phyloP scores from a whole-genome alignment of 2,113 vertebrate genomes.

The Hucho hucho region DNA sequence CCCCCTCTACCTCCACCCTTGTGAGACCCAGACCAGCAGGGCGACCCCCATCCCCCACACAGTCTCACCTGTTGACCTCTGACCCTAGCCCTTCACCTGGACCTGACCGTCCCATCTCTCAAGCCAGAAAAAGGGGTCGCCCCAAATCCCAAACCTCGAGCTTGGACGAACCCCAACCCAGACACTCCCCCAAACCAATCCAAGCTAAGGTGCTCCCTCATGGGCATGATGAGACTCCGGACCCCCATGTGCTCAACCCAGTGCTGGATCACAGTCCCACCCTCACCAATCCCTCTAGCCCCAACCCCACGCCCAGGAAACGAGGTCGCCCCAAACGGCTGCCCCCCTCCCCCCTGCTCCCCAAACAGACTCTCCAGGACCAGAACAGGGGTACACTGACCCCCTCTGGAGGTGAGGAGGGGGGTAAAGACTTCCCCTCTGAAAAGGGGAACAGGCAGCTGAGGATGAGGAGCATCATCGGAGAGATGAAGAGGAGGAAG shows the following conservation, averaged over 20 bases:
- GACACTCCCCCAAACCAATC: slow-evolving; percentile 76
- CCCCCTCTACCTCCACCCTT: slow-evolving; percentile 40
- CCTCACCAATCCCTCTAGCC: slow-evolving; percentile 32
- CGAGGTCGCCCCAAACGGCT: slow-evolving; percentile 88
- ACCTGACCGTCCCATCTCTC: slow-evolving; percentile 42
- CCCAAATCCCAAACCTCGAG: slow-evolving; percentile 62
- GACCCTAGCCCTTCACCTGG: slow-evolving; percentile 38
- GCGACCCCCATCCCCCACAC: slow-evolving; percentile 53
- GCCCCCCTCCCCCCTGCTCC: slow-evolving; percentile 56
- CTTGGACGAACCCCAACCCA: slow-evolving; percentile 49
- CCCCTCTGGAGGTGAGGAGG: slow-evolving; percentile 57
- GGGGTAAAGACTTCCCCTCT: slow-evolving; percentile 72
- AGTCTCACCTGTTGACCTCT: slow-evolving; percentile 36
- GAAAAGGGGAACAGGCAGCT: slow-evolving; percentile 84
- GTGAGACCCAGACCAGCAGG: slow-evolving; percentile 43
- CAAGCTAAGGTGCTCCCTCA: slow-evolving; percentile 77
- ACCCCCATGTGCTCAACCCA: slow-evolving; percentile 81
- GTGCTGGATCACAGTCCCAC: slow-evolving; percentile 77
- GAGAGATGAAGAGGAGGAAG: slow-evolving; percentile 96
- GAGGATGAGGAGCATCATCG: slow-evolving; percentile 91
- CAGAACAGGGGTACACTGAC: slow-evolving; percentile 37
- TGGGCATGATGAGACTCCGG: slow-evolving; percentile 78
- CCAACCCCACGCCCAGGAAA: slow-evolving; percentile 82
- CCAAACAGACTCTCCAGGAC: slow-evolving; percentile 59
- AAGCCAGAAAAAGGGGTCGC: slow-evolving; percentile 81